Percentiles rank a stretch among this genome's conserved stretches.
Conservation (phyloP, 1,140 invertebrate species). For the Plectrocnemia conspersa region DNA sequence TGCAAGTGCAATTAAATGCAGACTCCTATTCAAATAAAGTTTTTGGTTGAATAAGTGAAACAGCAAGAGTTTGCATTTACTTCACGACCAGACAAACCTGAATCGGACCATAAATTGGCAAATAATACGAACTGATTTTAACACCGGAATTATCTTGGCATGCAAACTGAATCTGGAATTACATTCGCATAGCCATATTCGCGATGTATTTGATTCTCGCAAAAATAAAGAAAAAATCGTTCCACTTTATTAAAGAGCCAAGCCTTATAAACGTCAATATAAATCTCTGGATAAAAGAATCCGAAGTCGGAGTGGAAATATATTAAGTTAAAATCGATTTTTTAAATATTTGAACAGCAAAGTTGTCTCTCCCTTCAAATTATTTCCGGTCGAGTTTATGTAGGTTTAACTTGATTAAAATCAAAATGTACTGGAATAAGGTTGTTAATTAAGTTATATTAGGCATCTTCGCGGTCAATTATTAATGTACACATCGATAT, state of each 20-base stretch:
- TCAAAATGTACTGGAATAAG: too few relatives aligned
- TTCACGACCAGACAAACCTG: background rate
- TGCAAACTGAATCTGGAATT: background rate
- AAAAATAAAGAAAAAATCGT: background rate
- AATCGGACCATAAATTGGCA: background rate
- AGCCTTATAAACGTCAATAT: too few relatives aligned
- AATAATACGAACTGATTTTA: background rate
- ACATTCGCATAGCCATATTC: background rate
- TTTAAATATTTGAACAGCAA: too few relatives aligned
- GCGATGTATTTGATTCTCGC: background rate
- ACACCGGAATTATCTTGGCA: background rate
- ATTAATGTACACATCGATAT: conserved; percentile 1
- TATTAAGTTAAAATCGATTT: too few relatives aligned
- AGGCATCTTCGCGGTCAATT: background rate
- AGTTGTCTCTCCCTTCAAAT: too few relatives aligned
- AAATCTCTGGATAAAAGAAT: too few relatives aligned
- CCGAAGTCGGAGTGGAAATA: too few relatives aligned
- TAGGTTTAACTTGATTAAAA: too few relatives aligned
- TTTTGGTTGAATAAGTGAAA: conserved; percentile 12
- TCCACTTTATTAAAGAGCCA: too few relatives aligned
- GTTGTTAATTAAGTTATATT: background rate
- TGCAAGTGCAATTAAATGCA: conserved; percentile 17
- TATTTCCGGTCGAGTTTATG: too few relatives aligned
- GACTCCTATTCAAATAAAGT: conserved; percentile 12
- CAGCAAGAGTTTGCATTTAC: conserved; percentile 5